phyloP scores from a whole-genome alignment of 2,888 invertebrate species.

The Xestoiulus laeticollis region DNA sequence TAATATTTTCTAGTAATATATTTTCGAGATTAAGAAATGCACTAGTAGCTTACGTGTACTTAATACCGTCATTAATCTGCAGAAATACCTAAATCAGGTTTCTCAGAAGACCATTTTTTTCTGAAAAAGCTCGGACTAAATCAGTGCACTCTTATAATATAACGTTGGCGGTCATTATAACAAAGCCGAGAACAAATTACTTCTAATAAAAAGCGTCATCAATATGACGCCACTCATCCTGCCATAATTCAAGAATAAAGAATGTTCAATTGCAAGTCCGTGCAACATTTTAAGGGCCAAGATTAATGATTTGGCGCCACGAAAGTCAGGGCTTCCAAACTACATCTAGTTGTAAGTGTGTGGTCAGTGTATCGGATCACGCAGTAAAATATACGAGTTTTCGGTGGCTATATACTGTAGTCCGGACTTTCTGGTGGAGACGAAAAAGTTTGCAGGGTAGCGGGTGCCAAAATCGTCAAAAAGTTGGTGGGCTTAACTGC shows the following conservation, averaged over 20 bases:
- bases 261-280: slow-evolving; percentile 25
- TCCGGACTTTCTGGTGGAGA: not conserved
- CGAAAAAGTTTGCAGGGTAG: slow-evolving; percentile 9
- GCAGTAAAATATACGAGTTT: not conserved
- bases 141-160: not conserved
- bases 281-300: slow-evolving; percentile 42
- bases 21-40: not conserved
- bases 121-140: not conserved
- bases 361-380: not conserved
- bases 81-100: not conserved
- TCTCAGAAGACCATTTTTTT: not conserved
- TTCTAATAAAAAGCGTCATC: slow-evolving; percentile 48
- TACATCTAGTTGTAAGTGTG: not conserved
- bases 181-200: slow-evolving; percentile 40
- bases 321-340: not conserved
- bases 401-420: not conserved
- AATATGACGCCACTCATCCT: slow-evolving; percentile 46
- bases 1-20: not conserved
- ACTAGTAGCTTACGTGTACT: not conserved
- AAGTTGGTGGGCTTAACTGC: not conserved
- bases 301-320: slow-evolving; percentile 44
- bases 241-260: slow-evolving; percentile 43
- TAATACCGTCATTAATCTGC: not conserved
- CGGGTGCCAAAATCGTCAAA: slow-evolving; percentile 38
- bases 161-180: slow-evolving; percentile 34